Evolutionary conservation across 2,797 vertebrate genomes (phyloP).

Genomic region (Pseudochirops corinnae): DNA sequence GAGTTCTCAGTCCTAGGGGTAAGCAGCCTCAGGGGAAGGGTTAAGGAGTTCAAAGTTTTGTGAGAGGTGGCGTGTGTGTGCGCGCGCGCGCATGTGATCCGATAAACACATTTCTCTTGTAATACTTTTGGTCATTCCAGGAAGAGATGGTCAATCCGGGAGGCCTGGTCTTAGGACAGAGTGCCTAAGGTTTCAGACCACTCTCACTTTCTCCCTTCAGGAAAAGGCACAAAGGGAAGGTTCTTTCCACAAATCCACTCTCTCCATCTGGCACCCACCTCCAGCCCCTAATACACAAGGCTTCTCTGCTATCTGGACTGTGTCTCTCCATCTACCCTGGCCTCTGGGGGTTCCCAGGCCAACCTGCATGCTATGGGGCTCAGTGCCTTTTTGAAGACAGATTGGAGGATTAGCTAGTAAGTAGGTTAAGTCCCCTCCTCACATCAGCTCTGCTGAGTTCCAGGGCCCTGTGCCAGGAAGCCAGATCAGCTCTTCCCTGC

Average conservation of each 20-base stretch:
- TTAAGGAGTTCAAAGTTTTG: background rate
- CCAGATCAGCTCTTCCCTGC: background rate
- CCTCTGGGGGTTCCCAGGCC: background rate
- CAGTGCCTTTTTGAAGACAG: constrained; percentile 1
- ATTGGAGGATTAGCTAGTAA: background rate
- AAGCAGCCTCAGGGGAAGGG: background rate
- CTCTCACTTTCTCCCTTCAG: background rate
- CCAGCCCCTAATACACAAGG: background rate
- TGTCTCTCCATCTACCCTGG: background rate
- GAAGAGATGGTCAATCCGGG: background rate
- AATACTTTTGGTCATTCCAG: background rate
- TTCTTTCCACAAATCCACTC: background rate
- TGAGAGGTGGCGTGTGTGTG: background rate
- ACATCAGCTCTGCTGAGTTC: background rate
- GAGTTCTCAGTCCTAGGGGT: background rate
- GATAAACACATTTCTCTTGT: background rate
- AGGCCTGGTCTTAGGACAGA: background rate
- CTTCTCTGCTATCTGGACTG: background rate
- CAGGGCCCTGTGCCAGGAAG: background rate
- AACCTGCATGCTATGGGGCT: background rate
- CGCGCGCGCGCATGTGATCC: background rate
- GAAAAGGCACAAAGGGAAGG: background rate
- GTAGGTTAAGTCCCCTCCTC: constrained; percentile 1
- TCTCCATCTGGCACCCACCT: background rate
- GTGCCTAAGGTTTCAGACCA: background rate